These are phyloP conservation scores for Rhodinocichla rosea DNA, from an alignment of 2,113 vertebrate species.

Conservation along the genomic window DNA sequence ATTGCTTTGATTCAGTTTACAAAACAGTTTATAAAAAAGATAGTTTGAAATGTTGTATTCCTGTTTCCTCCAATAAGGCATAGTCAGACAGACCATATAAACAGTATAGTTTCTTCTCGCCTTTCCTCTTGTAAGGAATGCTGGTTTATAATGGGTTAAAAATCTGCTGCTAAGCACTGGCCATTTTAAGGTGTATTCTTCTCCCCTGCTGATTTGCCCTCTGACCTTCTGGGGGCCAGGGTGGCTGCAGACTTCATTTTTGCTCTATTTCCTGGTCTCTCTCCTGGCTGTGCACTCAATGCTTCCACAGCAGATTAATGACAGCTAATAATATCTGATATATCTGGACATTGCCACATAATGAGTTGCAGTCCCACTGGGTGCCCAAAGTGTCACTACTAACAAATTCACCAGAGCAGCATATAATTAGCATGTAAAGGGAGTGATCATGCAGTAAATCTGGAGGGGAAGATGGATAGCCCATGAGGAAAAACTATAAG, in stretches of 20 bases:
- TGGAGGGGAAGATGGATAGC: constrained; percentile 89
- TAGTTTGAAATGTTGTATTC: neutral
- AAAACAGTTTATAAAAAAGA: neutral
- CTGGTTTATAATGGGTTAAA: neutral
- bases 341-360: constrained; percentile 97
- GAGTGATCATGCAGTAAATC: constrained; percentile 90
- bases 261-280: constrained; percentile 78
- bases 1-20: neutral
- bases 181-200: constrained; percentile 47
- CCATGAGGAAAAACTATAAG: constrained; percentile 66
- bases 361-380: constrained; percentile 97
- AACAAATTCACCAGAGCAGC: constrained; percentile 93
- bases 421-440: constrained; percentile 97
- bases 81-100: neutral
- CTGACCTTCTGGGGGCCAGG: constrained; percentile 77
- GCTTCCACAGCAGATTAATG: constrained; percentile 97
- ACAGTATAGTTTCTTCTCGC: neutral
- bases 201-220: constrained; percentile 75
- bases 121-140: neutral
- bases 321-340: constrained; percentile 99
- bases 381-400: constrained; percentile 95
- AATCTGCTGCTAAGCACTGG: constrained; percentile 43
- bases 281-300: constrained; percentile 68
- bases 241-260: constrained; percentile 75
- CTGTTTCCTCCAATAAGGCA: neutral